phyloP scores from a whole-genome alignment of 1,140 invertebrate species.

The Sweltsa coloradensis region DNA sequence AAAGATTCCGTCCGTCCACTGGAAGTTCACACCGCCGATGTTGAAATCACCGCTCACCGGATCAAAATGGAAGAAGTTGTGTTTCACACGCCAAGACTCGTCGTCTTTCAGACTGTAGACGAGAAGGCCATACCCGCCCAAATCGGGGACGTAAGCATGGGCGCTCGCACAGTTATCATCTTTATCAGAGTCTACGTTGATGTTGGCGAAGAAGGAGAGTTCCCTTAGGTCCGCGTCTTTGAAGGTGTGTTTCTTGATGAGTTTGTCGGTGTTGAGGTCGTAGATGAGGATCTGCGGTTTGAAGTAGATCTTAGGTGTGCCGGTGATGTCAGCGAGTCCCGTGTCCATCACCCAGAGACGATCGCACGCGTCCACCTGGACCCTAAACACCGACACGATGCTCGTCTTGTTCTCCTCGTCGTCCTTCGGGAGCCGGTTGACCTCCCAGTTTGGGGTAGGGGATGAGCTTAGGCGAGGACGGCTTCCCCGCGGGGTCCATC shows the following conservation, averaged over 20 bases:
- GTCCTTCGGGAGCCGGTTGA: slow-evolving; percentile 41
- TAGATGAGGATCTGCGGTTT: slow-evolving; percentile 55
- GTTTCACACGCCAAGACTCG: slow-evolving; percentile 59
- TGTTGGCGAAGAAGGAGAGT: slow-evolving; percentile 59
- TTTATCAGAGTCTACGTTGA: slow-evolving; percentile 55
- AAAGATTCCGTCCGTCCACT: slow-evolving; percentile 66
- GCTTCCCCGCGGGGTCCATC: not conserved
- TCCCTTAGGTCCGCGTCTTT: slow-evolving; percentile 44
- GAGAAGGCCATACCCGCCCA: slow-evolving; percentile 56
- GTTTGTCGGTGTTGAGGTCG: slow-evolving; percentile 55
- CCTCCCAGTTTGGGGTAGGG: slow-evolving; percentile 56
- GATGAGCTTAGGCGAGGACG: slow-evolving; percentile 26
- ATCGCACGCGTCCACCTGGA: slow-evolving; percentile 53
- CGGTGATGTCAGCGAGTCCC: slow-evolving; percentile 57
- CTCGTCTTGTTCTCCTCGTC: slow-evolving; percentile 36
- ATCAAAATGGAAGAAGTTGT: slow-evolving; percentile 73
- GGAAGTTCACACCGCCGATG: slow-evolving; percentile 56
- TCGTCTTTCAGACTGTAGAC: slow-evolving; percentile 60
- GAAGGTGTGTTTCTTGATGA: slow-evolving; percentile 48
- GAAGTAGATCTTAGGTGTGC: slow-evolving; percentile 40
- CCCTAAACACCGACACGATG: slow-evolving; percentile 52
- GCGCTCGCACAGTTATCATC: slow-evolving; percentile 55
- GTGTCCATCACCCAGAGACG: slow-evolving; percentile 64
- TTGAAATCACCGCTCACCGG: slow-evolving; percentile 55
- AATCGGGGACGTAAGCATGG: slow-evolving; percentile 60